phyloP scores from a whole-genome alignment of 1,140 invertebrate genomes.

The Zaprionus davidi region DNA sequence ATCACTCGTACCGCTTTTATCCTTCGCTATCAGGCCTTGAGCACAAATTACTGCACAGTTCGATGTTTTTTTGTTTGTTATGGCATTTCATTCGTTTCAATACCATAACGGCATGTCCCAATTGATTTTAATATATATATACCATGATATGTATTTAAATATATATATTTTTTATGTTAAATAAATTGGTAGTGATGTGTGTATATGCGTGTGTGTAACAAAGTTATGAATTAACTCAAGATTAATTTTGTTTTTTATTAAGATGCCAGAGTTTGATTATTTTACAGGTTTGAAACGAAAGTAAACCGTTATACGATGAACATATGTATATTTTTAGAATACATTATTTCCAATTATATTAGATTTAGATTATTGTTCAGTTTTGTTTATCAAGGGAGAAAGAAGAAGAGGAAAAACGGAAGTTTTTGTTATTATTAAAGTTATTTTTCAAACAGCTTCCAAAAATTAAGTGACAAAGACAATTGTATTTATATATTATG shows the following conservation, averaged over 20 bases:
- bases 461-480: conserved; percentile 36
- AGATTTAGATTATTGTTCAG: conserved; percentile 57
- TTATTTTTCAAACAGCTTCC: conserved; percentile 50
- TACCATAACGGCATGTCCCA: conserved; percentile 5
- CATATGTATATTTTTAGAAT: conserved; percentile 32
- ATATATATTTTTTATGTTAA: conserved; percentile 1
- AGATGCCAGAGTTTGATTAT: conserved; percentile 15
- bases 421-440: conserved; percentile 53
- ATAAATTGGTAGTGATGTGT: background rate
- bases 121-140: background rate
- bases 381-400: conserved; percentile 83
- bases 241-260: background rate
- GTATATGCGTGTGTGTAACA: too few species aligned
- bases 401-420: conserved; percentile 84
- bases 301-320: conserved; percentile 51
- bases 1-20: conserved; percentile 99
- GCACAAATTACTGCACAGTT: conserved; percentile 96
- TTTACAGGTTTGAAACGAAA: conserved; percentile 76
- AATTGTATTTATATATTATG: conserved; percentile 5
- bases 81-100: conserved; percentile 73
- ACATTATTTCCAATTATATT: conserved; percentile 48
- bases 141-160: background rate
- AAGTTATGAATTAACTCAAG: background rate
- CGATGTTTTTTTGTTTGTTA: conserved; percentile 48
- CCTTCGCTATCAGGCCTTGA: conserved; percentile 99